Base-by-base conservation (phyloP, 2,797 vertebrate genomes). In the Scarus forsteni region DNA sequence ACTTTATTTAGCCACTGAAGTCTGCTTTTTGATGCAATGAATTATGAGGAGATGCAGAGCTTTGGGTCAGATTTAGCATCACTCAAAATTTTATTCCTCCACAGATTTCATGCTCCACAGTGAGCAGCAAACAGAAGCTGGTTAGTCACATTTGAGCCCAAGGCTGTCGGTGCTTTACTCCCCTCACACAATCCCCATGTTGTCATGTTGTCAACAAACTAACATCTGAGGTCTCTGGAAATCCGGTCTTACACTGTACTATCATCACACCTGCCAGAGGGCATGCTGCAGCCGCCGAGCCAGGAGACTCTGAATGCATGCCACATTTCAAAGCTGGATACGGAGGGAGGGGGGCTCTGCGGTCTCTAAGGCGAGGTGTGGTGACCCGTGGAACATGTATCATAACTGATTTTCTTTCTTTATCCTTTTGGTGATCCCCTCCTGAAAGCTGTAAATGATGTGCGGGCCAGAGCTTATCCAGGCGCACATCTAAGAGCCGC, bases 191-290 rank as follows among this genome's bases (percentile, higher is more conserved):
- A 46, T 42, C 50, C 39, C 36, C 13, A 44, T 49, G 55, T 68
- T 45, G 73, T 79, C 66, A 51, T 60, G 61, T 49, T 70, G 56
- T 82, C 73, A 86, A 79, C 72, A 73, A 68, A 69, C 59, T 19
- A 63, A 66, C 65, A 55, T 73, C 72, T 76, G 61, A 80, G 66
- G 63, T 81, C 63, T 84, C 62, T 75, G 77, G 78, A 77, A 81
- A 70, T 73, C 64, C 79, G 53, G 40, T 56, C 56, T 77, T 77
- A 70, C 82, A 62, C 65, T 14, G 55, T 77, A 55, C 74, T 79
- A 77, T 86, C 85, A 79, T 84, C 74, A 75, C 82, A 74, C 69
- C 78, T 75, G 80, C 84, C 70, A n/a, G 60, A 70, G 84, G 80
- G 75, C 84, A 86, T 54, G 73, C 52, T 75, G 77, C 84, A 78